These are phyloP conservation scores for Sebastes cheni DNA, from an alignment of 2,797 vertebrate species.

Conservation along the genomic window DNA sequence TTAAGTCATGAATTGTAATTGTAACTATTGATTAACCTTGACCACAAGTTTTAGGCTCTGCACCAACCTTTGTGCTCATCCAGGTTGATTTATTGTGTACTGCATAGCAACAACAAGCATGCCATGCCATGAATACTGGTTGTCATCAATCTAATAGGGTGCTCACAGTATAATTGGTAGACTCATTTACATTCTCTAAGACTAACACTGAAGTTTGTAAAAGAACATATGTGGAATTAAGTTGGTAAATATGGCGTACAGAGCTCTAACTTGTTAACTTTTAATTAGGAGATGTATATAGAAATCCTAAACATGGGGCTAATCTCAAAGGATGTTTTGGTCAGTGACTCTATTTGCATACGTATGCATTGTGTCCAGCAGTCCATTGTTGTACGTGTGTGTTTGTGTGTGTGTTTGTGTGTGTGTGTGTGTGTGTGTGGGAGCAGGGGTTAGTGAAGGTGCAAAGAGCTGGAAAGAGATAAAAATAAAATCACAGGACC, in stretches of 20 bases:
- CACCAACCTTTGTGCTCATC: neutral
- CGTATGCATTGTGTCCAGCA: conserved; percentile 1
- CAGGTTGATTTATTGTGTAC: conserved; percentile 12
- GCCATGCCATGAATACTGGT: neutral
- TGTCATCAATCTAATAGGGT: conserved; percentile 11
- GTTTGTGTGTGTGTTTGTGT: neutral
- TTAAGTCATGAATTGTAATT: neutral
- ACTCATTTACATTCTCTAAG: conserved; percentile 21
- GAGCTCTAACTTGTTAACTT: conserved; percentile 45
- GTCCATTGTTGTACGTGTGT: neutral
- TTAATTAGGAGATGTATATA: conserved; percentile 53
- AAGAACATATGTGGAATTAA: conserved; percentile 28
- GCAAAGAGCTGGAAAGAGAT: conserved; percentile 70
- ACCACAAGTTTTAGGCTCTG: neutral
- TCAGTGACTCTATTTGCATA: conserved; percentile 21
- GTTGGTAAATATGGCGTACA: conserved; percentile 15
- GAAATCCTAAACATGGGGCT: conserved; percentile 24
- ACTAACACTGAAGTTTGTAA: conserved; percentile 8
- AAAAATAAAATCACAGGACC: conserved; percentile 74
- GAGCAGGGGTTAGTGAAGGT: conserved; percentile 54
- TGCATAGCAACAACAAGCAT: conserved; percentile 25
- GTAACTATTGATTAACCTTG: conserved; percentile 17
- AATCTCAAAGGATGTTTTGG: conserved; percentile 43
- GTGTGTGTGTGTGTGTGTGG: neutral
- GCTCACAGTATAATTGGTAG: conserved; percentile 11